Conservation (phyloP, 2,888 invertebrate genomes). For the Antitype chi region DNA sequence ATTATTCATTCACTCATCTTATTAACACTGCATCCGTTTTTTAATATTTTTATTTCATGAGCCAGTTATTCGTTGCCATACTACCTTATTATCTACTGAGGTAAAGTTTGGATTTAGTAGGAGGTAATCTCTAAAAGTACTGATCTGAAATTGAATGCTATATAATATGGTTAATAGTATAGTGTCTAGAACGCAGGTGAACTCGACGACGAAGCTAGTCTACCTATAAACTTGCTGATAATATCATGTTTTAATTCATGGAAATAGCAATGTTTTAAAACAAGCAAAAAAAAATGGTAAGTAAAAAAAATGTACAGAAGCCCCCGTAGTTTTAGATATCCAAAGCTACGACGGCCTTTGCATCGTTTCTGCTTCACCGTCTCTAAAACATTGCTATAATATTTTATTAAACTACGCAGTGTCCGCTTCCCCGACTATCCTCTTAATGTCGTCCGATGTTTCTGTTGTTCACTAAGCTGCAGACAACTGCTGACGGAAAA, state of each 20-base stretch:
- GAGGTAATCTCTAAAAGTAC: too few species aligned
- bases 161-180: too few species aligned
- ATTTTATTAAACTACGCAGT: neutral
- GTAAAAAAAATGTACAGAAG: too few species aligned
- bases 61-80: neutral
- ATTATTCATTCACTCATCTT: too few species aligned
- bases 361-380: neutral
- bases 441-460: constrained; percentile 15
- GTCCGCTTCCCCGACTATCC: neutral
- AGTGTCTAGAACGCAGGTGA: too few species aligned
- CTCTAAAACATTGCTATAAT: neutral
- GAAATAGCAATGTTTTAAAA: neutral
- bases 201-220: neutral
- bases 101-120: too few species aligned
- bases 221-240: neutral
- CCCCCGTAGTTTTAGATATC: neutral
- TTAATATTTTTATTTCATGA: neutral
- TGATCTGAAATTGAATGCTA: too few species aligned
- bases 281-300: neutral
- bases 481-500: constrained; percentile 25
- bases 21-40: too few species aligned
- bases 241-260: neutral
- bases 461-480: constrained; percentile 6
- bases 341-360: neutral
- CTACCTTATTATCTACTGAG: too few species aligned